Percentiles rank a stretch among this genome's conserved stretches.
Conservation (phyloP, 2,113 vertebrate genomes). For the Scolopax mira region DNA sequence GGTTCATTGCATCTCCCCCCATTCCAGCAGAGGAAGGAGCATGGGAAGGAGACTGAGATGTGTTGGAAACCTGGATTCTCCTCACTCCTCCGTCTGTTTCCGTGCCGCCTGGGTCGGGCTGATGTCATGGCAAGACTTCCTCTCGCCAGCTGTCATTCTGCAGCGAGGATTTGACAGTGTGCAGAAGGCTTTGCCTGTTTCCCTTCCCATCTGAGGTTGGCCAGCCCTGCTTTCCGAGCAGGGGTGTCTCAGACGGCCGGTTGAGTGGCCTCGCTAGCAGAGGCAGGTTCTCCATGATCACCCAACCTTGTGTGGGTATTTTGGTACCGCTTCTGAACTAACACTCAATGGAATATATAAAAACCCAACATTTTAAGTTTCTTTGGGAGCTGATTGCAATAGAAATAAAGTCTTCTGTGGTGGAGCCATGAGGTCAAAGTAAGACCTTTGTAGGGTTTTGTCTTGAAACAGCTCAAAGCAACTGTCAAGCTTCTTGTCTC, state of each 20-base stretch:
- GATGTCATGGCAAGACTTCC: slow-evolving; percentile 17
- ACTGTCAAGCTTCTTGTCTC: background rate
- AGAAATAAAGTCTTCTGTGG: background rate
- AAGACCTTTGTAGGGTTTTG: background rate
- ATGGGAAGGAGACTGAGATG: background rate
- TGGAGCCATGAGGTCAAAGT: background rate
- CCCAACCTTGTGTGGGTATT: background rate
- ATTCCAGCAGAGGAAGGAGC: background rate
- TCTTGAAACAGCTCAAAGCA: background rate
- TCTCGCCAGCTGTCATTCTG: background rate
- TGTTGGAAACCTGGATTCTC: background rate
- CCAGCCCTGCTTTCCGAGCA: background rate
- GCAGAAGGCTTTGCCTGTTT: slow-evolving; percentile 2
- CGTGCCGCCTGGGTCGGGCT: background rate
- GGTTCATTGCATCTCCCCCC: background rate
- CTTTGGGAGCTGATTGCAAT: background rate
- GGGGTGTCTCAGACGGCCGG: background rate
- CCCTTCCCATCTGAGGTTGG: background rate
- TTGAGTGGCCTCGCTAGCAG: background rate
- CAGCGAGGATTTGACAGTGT: background rate
- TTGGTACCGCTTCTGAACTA: background rate
- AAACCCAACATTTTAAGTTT: background rate
- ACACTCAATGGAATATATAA: background rate
- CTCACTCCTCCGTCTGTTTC: background rate
- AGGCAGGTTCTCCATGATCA: background rate